Evolutionary conservation across 2,113 vertebrate genomes (phyloP).

Genomic region (Athene cunicularia): DNA sequence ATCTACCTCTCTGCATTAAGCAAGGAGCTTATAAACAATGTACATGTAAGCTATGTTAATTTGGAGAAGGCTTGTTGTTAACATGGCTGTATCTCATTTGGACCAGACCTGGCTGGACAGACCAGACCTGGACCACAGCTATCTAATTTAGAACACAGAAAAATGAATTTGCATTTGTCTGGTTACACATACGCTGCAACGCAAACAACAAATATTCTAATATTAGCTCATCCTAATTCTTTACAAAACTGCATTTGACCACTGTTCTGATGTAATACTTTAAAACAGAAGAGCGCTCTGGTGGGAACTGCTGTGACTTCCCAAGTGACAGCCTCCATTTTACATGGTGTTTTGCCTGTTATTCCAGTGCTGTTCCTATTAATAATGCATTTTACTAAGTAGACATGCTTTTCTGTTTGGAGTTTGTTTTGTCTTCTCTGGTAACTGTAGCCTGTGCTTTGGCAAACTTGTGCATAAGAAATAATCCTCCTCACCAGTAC

Average conservation of each 20-base stretch:
- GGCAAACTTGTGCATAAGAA: not conserved
- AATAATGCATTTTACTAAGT: not conserved
- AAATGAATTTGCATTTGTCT: not conserved
- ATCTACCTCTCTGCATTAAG: not conserved
- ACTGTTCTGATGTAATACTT: not conserved
- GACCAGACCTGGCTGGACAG: not conserved
- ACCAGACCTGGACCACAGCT: not conserved
- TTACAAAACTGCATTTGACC: not conserved
- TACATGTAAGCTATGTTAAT: not conserved
- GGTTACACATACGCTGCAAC: not conserved
- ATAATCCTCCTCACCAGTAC: rapidly evolving
- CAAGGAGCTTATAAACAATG: not conserved
- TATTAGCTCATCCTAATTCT: not conserved
- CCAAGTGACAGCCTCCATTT: not conserved
- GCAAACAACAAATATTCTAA: not conserved
- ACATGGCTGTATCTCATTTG: not conserved
- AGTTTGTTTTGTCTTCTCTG: constrained; percentile 22
- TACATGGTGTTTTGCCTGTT: not conserved
- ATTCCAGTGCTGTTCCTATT: not conserved
- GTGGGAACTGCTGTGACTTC: not conserved
- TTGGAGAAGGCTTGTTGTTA: not conserved
- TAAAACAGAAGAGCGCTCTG: not conserved
- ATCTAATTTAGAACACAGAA: not conserved
- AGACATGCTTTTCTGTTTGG: not conserved
- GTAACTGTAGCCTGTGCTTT: not conserved